Evolutionary conservation across 2,888 invertebrate species (phyloP), one percentile per base, ranked within the genome.

Genomic region (Drosophila incognita): DNA sequence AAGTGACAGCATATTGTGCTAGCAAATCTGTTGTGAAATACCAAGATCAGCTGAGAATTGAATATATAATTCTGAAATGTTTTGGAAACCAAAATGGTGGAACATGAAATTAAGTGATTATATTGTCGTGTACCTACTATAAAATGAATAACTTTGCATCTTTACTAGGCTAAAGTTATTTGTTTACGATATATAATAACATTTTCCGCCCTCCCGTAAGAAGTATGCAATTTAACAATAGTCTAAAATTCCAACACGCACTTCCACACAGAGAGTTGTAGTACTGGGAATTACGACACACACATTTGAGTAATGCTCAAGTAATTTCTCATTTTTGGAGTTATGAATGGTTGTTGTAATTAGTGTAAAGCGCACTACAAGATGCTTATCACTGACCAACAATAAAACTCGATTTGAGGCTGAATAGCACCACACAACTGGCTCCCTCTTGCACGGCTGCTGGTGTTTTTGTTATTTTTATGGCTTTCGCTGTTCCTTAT

Each of bases 401-500:
- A 89, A 86, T 87, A 89, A 85, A 89, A 89, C 79, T 74, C 79
- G 72, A 89, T 85, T 88, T 81, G 69, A 73, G 65, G 60, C 78
- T 66, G 76, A 81, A 85, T 80, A 72, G 52, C 69, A 69, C 52
- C 52, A 15, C 40, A 57, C 48, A 64, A 46, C 35, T 36, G 24
- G 38, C 58, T 62, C 52, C 72, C 69, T 52, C 53, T 35, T 27
- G 38, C 52, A n/a, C n/a, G 62, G 40, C 18, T 15, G 13, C 6
- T 54, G 54, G 35, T 42, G 58, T 27, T 73, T 51, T 31, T 27
- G 36, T 15, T 21, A 31, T 48, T 42, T 42, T 42, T 42, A 42
- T 42, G 24, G 57, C 62, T 49, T 35, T 48, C 48, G 56, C 31
- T 74, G 77, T 68, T 76, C 73, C 75, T 82, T 78, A 76, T 82